Percentiles rank a stretch among this genome's conserved stretches.
Evolutionary conservation across 2,113 vertebrate species (phyloP).

Genomic region (Asarcornis scutulata): DNA sequence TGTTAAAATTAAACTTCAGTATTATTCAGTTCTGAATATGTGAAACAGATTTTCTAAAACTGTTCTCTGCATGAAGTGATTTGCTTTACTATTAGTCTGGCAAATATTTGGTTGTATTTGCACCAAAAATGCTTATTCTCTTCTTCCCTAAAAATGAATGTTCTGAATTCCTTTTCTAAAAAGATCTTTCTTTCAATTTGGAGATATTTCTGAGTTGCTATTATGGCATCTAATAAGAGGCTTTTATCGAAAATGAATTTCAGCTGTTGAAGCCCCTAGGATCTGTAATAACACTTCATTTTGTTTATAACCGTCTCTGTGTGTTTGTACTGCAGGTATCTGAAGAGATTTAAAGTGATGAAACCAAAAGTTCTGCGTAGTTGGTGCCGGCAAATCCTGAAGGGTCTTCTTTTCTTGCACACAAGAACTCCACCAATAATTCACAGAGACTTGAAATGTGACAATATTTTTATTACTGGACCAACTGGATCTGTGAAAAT

Average conservation of each 20-base stretch:
- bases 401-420: slow-evolving; percentile 96
- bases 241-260: slow-evolving; percentile 10
- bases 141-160: neutral
- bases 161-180: slow-evolving; percentile 2
- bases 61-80: neutral
- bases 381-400: slow-evolving; percentile 98
- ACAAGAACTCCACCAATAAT: slow-evolving; percentile 97
- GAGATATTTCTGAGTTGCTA: slow-evolving; percentile 12
- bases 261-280: neutral
- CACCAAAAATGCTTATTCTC: slow-evolving; percentile 15
- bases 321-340: slow-evolving; percentile 81
- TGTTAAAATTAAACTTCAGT: neutral
- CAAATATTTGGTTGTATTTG: slow-evolving; percentile 49
- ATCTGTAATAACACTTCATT: neutral
- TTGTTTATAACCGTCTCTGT: neutral
- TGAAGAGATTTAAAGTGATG: slow-evolving; percentile 99
- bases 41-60: neutral
- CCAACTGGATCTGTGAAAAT: slow-evolving; percentile 98
- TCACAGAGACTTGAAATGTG: slow-evolving; percentile 97
- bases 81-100: neutral
- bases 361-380: slow-evolving; percentile 96
- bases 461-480: slow-evolving; percentile 99
- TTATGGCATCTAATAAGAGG: neutral
- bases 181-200: neutral
- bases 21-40: neutral